phyloP scores from a whole-genome alignment of 23 tunicate species.

The Phallusia fumigata region DNA sequence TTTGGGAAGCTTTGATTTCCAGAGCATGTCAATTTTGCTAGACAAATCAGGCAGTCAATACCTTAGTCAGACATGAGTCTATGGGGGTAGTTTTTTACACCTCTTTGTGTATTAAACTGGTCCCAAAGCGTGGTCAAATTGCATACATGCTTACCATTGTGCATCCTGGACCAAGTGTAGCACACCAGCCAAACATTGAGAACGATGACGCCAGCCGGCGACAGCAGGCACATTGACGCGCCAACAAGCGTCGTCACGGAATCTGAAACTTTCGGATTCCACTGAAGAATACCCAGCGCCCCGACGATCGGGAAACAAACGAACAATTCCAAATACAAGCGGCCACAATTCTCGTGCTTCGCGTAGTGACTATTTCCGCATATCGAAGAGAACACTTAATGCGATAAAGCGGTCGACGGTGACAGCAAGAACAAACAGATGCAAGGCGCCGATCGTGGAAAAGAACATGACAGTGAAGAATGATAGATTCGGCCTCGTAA shows the following conservation, averaged over 20 bases:
- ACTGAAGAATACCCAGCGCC: slow-evolving; percentile 2
- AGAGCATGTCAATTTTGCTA: no score
- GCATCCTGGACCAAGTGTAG: slow-evolving; percentile 37
- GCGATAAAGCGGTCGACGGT: slow-evolving; percentile 79
- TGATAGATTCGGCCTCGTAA: slow-evolving; percentile 24
- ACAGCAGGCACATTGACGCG: slow-evolving; percentile 31
- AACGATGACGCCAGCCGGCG: slow-evolving; percentile 45
- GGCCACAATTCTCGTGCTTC: slow-evolving; percentile 34
- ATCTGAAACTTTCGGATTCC: slow-evolving; percentile 20
- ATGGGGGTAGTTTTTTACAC: no score
- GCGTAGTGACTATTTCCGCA: slow-evolving; percentile 36
- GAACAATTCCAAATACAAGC: slow-evolving; percentile 48
- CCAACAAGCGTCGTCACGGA: slow-evolving; percentile 23
- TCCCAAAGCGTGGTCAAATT: no score
- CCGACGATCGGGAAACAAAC: slow-evolving; percentile 31
- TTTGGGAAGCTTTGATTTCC: no score
- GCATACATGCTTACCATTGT: slow-evolving; percentile 47
- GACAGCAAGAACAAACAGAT: slow-evolving; percentile 66
- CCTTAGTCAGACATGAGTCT: no score
- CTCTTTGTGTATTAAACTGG: no score
- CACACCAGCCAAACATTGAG: slow-evolving; percentile 49
- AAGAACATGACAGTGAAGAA: slow-evolving; percentile 27
- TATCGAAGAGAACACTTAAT: slow-evolving; percentile 58
- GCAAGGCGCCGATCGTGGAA: slow-evolving; percentile 42
- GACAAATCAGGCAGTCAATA: neutral